Evolutionary conservation across 2,113 vertebrate species (phyloP).

Genomic region (Amblyornis subalaris): DNA sequence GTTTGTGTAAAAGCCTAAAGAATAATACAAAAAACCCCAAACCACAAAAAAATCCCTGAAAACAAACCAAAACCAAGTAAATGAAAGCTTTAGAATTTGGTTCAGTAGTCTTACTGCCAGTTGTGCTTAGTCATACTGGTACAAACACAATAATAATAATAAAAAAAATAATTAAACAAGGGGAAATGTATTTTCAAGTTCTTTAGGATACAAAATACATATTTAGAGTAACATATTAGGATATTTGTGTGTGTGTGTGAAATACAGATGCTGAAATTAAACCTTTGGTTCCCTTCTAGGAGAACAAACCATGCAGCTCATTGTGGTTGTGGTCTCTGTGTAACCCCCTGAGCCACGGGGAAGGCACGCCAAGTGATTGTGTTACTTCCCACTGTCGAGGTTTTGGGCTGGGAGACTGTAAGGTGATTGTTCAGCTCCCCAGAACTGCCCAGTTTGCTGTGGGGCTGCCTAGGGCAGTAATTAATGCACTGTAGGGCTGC

Average conservation of each 20-base stretch:
- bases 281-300: neutral
- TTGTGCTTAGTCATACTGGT: neutral
- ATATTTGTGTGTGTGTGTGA: neutral
- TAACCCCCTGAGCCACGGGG: neutral
- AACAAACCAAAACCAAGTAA: neutral
- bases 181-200: neutral
- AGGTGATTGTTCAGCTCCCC: neutral
- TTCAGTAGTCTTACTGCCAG: neutral
- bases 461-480: neutral
- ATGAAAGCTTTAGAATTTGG: neutral
- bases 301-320: neutral
- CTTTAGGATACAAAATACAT: neutral
- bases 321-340: neutral
- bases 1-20: neutral
- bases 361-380: neutral
- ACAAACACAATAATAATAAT: neutral
- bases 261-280: neutral
- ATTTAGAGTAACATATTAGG: neutral
- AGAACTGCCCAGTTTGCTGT: neutral
- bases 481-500: neutral
- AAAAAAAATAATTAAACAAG: neutral
- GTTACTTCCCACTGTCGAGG: neutral
- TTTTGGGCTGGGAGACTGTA: neutral
- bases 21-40: neutral
- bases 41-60: neutral